These are phyloP conservation scores for Trichonephila clavata DNA, from an alignment of 1,140 invertebrate species.

Conservation along the genomic window DNA sequence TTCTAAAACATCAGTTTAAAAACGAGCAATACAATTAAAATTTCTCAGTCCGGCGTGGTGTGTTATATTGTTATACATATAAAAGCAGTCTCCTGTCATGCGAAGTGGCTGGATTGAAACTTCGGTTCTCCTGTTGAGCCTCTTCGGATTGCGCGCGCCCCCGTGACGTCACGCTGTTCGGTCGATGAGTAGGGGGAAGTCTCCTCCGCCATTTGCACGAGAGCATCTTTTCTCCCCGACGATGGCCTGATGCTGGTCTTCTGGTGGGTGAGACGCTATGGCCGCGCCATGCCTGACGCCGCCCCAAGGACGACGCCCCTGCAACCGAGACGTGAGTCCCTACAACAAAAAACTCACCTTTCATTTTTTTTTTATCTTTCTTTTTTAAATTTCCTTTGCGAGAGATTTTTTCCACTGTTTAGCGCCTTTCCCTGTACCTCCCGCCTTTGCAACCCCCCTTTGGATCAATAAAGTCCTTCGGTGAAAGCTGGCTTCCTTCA, in stretches of 20 bases:
- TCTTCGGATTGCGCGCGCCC: conserved; percentile 5
- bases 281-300: conserved; percentile 4
- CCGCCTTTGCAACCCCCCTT: neutral
- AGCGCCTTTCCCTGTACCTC: neutral
- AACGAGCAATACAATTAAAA: too few species aligned
- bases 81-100: neutral
- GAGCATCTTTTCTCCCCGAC: neutral
- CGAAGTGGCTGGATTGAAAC: neutral
- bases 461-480: neutral
- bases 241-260: conserved; percentile 60
- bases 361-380: too few species aligned
- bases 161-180: neutral
- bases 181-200: neutral
- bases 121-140: conserved; percentile 28
- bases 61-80: too few species aligned
- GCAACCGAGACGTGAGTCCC: neutral
- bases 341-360: neutral
- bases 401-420: neutral
- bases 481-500: neutral
- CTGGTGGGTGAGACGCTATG: conserved; percentile 65
- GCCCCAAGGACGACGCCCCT: neutral
- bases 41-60: neutral
- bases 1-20: too few species aligned
- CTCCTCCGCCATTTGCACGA: conserved; percentile 13
- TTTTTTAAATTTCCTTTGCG: neutral